Evolutionary conservation across 2,113 vertebrate genomes (phyloP).

Genomic region (Mastomys natalensis): DNA sequence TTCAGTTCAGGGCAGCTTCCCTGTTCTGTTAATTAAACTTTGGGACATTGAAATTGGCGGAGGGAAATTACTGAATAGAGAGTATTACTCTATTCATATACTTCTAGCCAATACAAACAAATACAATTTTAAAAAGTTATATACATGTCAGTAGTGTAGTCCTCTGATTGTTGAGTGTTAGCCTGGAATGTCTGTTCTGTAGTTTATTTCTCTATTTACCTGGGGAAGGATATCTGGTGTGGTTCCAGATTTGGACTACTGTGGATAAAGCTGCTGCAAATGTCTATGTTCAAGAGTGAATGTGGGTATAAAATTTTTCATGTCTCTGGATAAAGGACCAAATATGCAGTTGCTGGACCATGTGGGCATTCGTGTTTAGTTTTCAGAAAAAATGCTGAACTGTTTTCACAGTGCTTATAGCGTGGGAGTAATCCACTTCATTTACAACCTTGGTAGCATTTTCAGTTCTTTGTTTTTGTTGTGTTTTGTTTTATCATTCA

Average conservation of each 20-base stretch:
- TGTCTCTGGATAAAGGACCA: slow-evolving; percentile 17
- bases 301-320: neutral
- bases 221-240: neutral
- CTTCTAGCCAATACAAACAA: neutral
- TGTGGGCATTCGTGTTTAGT: neutral
- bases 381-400: slow-evolving; percentile 38
- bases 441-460: slow-evolving; percentile 3
- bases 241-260: neutral
- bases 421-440: neutral
- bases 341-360: neutral
- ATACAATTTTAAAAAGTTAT: neutral
- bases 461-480: neutral
- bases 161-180: neutral
- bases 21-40: slow-evolving; percentile 26
- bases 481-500: neutral
- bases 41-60: neutral
- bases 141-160: neutral
- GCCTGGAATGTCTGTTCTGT: neutral
- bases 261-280: neutral
- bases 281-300: neutral
- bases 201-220: neutral
- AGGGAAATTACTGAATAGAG: neutral
- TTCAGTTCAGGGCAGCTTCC: neutral
- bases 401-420: neutral
- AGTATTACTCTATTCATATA: neutral